Evolutionary conservation across 2,797 vertebrate genomes (phyloP), one percentile per base, ranked within the genome.

Genomic region (Neosalanx taihuensis): DNA sequence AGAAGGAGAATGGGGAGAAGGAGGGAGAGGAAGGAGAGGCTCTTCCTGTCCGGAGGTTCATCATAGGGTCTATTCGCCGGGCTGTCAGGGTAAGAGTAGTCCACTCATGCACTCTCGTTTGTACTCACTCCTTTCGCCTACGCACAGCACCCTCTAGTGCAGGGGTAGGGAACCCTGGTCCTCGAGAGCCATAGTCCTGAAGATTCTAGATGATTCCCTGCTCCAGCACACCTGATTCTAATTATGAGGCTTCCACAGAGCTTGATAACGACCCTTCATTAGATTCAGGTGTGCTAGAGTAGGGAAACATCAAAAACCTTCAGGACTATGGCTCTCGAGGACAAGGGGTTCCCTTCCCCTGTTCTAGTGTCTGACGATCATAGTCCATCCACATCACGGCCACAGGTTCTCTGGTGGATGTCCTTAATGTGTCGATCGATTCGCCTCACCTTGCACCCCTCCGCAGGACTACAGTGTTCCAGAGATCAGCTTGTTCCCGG

Each of bases 401-500:
- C 13, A 56, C 51, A 56, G 51, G 51, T 4, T n/a, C 15, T 56
- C 51, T n/a, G 51, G 51, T 53, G 15, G 15, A 41, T 9, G 30
- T 18, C 5, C 10, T 66, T 13, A 30, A 10, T 9, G 9, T 23
- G 15, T 23, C 26, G 4, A 2, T 59, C 41, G 3, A 20, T 49
- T 6, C 26, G 17, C 18, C 51, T 23, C 17, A 26, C 35, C 62
- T 7, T 59, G 13, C 73, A n/a, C 58, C 10, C 26, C 64, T 53
- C 23, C 35, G 18, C 86, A 97, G 97, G 94, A 96, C 77, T 99
- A 97, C 84, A 86, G 92, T 0, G 92, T 88, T 33, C 96, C 97
- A 0, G 92, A 94, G 77, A 96, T 99, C 86, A 88, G 92, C 76
- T 89, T 99, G 1, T 98, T 97, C 79, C 87, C 89, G 0, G 94